Conservation (phyloP, 1,140 invertebrate species). For the Magallana angulata region DNA sequence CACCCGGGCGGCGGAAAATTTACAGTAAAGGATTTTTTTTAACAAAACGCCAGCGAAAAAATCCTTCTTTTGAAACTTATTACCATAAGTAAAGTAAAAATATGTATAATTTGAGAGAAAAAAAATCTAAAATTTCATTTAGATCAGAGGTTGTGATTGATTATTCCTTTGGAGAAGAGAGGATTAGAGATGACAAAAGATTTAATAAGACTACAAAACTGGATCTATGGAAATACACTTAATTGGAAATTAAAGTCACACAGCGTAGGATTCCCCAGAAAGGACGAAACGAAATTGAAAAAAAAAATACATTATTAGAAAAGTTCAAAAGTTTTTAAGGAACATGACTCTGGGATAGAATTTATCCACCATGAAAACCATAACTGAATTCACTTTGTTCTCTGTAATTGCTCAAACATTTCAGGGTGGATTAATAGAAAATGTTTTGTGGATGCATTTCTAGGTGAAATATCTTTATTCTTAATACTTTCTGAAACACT, state of each 20-base stretch:
- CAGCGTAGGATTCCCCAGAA: neutral
- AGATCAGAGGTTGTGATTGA: neutral
- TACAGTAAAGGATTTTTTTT: too few species aligned
- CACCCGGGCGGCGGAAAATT: too few species aligned
- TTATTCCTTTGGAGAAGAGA: neutral
- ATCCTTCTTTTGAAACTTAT: too few species aligned
- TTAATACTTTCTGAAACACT: constrained; percentile 1
- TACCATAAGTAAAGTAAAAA: too few species aligned
- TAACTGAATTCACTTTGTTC: neutral
- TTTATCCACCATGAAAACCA: neutral
- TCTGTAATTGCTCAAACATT: neutral
- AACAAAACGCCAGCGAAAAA: too few species aligned
- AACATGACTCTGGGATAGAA: neutral
- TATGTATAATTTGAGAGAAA: neutral
- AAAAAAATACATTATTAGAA: neutral
- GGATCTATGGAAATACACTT: neutral
- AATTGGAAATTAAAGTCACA: neutral
- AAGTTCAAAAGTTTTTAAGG: constrained; percentile 1
- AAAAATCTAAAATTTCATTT: constrained; percentile 3
- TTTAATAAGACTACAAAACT: neutral
- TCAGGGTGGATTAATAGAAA: neutral
- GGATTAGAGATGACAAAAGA: neutral
- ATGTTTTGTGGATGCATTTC: neutral
- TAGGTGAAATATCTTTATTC: neutral
- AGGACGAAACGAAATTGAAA: neutral